These are phyloP conservation scores for Hydrotaea cyrtoneurina DNA, from an alignment of 2,888 invertebrate genomes.

Conservation along the genomic window DNA sequence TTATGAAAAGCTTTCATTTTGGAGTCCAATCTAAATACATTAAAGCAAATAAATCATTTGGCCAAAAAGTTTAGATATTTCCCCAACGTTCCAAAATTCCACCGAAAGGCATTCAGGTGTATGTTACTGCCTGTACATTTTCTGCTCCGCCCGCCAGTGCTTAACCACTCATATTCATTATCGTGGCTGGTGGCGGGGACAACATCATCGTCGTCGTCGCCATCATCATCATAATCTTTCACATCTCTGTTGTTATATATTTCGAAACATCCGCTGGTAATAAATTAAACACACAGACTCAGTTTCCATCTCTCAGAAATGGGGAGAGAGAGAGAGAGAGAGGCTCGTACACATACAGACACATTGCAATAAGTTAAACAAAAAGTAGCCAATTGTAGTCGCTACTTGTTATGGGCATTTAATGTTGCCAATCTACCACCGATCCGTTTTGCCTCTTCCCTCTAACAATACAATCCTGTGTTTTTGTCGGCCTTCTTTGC, in stretches of 20 bases:
- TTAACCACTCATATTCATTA: not conserved
- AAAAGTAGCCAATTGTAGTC: not conserved
- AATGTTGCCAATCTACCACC: not conserved
- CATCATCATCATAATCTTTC: constrained; percentile 4
- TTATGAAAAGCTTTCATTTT: too few relatives aligned
- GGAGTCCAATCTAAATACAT: too few relatives aligned
- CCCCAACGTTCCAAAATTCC: too few relatives aligned
- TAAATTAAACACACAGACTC: not conserved
- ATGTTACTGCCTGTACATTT: too few relatives aligned
- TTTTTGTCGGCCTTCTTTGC: not conserved
- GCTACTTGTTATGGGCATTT: not conserved
- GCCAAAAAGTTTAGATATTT: not conserved
- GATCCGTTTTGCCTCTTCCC: not conserved
- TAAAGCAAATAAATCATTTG: not conserved
- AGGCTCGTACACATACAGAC: too few relatives aligned
- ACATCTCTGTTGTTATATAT: constrained; percentile 15
- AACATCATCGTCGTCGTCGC: not conserved
- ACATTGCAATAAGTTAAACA: not conserved
- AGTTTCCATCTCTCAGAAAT: not conserved
- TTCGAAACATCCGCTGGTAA: constrained; percentile 1
- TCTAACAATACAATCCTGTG: not conserved
- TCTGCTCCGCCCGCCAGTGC: too few relatives aligned
- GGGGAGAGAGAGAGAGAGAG: not conserved
- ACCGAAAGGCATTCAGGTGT: not conserved
- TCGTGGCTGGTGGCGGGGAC: not conserved